These are phyloP conservation scores for Harpalus rubripes DNA, from an alignment of 2,888 invertebrate species.

Conservation along the genomic window DNA sequence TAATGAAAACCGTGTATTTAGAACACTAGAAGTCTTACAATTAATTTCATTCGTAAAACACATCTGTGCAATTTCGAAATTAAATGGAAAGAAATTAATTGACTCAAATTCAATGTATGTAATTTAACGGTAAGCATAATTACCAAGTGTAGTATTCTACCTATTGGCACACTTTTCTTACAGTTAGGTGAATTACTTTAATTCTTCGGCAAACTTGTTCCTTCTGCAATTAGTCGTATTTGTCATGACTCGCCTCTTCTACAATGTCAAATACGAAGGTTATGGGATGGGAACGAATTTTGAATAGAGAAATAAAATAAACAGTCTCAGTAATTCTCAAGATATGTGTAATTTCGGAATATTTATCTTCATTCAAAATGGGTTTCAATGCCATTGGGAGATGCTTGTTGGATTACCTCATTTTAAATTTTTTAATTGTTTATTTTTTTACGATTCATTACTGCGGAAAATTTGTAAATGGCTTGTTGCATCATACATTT, in stretches of 20 bases:
- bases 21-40: not conserved
- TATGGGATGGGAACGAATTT: conserved; percentile 30
- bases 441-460: conserved; percentile 25
- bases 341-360: not conserved
- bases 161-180: conserved; percentile 35
- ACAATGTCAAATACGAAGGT: conserved; percentile 27
- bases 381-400: conserved; percentile 11
- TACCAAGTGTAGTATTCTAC: not conserved
- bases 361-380: not conserved
- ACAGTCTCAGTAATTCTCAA: not conserved
- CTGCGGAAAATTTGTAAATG: conserved; percentile 14
- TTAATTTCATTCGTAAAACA: not conserved
- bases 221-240: conserved; percentile 9
- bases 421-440: conserved; percentile 11
- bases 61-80: not conserved
- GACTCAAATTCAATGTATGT: conserved; percentile 5
- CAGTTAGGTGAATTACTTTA: conserved; percentile 26
- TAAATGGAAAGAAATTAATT: conserved; percentile 24
- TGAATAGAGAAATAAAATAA: conserved; percentile 30
- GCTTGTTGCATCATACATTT: conserved; percentile 2
- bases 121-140: conserved; percentile 46
- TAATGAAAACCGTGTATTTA: no score
- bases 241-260: conserved; percentile 6
- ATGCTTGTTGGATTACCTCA: not conserved
- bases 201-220: not conserved